Conservation (phyloP, 2,797 vertebrate species). For the Phrynocephalus forsythii region DNA sequence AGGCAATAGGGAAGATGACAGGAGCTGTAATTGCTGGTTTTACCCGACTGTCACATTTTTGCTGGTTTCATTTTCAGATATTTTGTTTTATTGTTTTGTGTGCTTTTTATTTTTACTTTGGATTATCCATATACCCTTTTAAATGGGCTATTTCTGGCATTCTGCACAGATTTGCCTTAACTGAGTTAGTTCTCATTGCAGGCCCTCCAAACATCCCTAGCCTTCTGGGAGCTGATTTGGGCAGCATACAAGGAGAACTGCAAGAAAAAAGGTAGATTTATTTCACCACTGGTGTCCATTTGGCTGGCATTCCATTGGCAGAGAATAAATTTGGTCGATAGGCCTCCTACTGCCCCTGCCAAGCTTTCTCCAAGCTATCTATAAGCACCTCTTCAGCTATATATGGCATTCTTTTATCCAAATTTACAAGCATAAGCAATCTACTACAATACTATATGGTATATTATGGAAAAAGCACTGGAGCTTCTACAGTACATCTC, state of each 20-base stretch:
- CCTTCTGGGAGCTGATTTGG: not conserved
- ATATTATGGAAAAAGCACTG: not conserved
- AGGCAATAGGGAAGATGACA: not conserved
- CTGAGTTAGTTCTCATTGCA: not conserved
- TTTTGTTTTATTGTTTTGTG: not conserved
- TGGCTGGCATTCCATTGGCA: not conserved
- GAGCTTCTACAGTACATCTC: not conserved
- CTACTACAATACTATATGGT: not conserved
- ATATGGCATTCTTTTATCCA: not conserved
- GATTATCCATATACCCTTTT: not conserved
- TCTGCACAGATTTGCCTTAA: not conserved
- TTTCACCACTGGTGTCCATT: not conserved
- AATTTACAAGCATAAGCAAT: not conserved
- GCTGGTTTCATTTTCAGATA: not conserved
- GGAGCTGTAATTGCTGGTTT: not conserved
- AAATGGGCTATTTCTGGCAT: not conserved
- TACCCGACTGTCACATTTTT: not conserved
- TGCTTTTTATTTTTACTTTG: not conserved
- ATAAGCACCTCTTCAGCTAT: not conserved
- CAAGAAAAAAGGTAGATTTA: not conserved
- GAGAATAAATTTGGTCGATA: not conserved
- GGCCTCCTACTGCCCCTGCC: not conserved
- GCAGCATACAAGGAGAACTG: not conserved
- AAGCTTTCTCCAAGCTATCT: not conserved
- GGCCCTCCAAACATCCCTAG: not conserved